These are phyloP conservation scores for Emys orbicularis DNA, from an alignment of 2,797 vertebrate species.

Conservation along the genomic window DNA sequence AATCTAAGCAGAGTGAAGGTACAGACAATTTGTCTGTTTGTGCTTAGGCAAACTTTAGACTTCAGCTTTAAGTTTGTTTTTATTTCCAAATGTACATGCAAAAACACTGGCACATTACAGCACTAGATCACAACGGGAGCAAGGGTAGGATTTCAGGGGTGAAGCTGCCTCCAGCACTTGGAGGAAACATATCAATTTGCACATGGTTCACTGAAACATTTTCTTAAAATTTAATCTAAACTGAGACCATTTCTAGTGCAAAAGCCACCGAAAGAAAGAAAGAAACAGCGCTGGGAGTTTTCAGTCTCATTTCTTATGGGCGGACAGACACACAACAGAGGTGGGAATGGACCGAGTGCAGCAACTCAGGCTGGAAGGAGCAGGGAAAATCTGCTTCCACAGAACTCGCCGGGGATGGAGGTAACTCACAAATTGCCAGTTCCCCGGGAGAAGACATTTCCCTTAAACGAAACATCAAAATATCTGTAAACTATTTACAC, in stretches of 20 bases:
- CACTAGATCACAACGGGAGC: slow-evolving; percentile 22
- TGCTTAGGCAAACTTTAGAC: neutral
- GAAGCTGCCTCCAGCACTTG: neutral
- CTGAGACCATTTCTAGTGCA: neutral
- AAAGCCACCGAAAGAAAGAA: neutral
- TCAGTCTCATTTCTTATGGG: rapidly evolving
- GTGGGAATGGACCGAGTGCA: neutral
- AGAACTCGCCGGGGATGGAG: neutral
- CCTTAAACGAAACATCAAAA: neutral
- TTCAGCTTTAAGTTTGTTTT: neutral
- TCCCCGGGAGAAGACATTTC: neutral
- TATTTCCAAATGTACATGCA: slow-evolving; percentile 53
- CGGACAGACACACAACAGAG: neutral
- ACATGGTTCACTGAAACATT: neutral
- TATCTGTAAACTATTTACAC: neutral
- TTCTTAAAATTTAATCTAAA: neutral
- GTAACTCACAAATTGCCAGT: neutral
- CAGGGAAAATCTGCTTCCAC: neutral
- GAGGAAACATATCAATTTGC: neutral
- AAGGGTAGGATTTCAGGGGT: neutral
- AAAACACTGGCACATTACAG: slow-evolving; percentile 33
- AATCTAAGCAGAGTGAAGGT: neutral
- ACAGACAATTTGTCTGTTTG: neutral
- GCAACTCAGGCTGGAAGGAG: neutral
- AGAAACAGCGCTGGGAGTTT: neutral